Evolutionary conservation across 35 echinoderm and acorn worm genomes (phyloP), one percentile per base, ranked within the genome.

Genomic region (Apostichopus japonicus): DNA sequence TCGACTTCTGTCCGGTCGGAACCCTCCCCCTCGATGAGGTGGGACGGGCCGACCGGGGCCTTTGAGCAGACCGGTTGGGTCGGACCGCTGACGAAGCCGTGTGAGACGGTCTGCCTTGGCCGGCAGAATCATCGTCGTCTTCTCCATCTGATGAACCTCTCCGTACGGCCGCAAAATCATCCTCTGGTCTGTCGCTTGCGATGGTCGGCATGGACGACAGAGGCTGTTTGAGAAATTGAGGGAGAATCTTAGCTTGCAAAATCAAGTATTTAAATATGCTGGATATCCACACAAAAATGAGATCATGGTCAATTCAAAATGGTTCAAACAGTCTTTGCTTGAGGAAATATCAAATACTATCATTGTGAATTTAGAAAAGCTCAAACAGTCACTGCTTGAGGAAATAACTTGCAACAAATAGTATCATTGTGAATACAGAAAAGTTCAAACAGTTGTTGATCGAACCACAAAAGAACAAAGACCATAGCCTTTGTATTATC

Each of bases 121-220:
- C 79, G 33, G 71, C 81, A 23, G 58, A 14, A 73, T 82, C 77
- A 0, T 92, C 90, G 14, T 91, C 33, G 33, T 44, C 33, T 44
- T 44, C 33, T 7, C 77, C 90, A 21, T 93, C 92, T 70, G 84
- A 87, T 19, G 54, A 27, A n/a, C 57, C 56, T 27, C 58, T 25
- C 19, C 19, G 56, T 8, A 65, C 52, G 23, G 44, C 6, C 6
- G 77, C 6, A 62, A 86, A 94, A 25, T 95, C 95, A 11, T 91
- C 93, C 17, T 99, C 95, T 53, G 78, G 57, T 16, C 61, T 84
- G 44, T 94, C 86, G 75, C 92, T 93, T 54, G 91, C 93, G 33
- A 95, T 76, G 24, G 77, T 92, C 84, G 97, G 97, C 97, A 99
- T 99, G 56, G 92, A 94, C 33, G 97, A 96, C 4, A 99, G 80